Base-by-base conservation (phyloP, 2,888 invertebrate species). In the Micropterix aruncella region DNA sequence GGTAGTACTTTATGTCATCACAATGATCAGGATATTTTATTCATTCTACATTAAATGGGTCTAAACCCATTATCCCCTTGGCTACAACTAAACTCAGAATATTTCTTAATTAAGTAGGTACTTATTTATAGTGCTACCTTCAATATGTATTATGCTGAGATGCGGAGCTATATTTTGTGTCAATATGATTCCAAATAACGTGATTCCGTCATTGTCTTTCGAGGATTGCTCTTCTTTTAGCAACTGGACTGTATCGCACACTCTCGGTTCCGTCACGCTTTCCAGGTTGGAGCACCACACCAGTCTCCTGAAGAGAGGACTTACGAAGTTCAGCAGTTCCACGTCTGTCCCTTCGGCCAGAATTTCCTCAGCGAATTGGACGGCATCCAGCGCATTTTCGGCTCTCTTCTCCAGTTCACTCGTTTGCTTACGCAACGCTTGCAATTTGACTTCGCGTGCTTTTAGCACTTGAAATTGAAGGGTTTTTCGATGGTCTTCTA, bases 301-400 rank as follows among this genome's bases (percentile, higher is more conserved):
- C 49, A 86, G 65, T 40, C 84, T 75, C 4, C 74, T 75, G 2
- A 83, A 61, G 2, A 84, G 73, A 1, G 80, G 70, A 16, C 72
- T 74, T 44, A 79, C 74, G 44, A 84, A 75, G 14, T 78, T 78
- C 1, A 87, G 66, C 19, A 85, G 70, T 63, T 87, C 86, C 15
- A 80, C 77, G 52, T 83, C 80, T 1, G 77, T 77, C 1, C 80
- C 83, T 53, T 77, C 74, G 0, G 72, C 61, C 15, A 80, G 61
- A 5, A 72, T 66, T 57, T 81, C 79, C 46, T 82, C 79, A 46
- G 79, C 70, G 52, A 83, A 83, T 19, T 66, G 61, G 1, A 82
- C 74, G 0, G 79, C 77, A 14, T 77, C 73, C 40, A 65, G 59
- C 0, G 79, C 76, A 44, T 79, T 74, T 2, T 62, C 60, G 0